These are phyloP conservation scores for Morone saxatilis DNA, from an alignment of 2,113 vertebrate species.

Conservation along the genomic window DNA sequence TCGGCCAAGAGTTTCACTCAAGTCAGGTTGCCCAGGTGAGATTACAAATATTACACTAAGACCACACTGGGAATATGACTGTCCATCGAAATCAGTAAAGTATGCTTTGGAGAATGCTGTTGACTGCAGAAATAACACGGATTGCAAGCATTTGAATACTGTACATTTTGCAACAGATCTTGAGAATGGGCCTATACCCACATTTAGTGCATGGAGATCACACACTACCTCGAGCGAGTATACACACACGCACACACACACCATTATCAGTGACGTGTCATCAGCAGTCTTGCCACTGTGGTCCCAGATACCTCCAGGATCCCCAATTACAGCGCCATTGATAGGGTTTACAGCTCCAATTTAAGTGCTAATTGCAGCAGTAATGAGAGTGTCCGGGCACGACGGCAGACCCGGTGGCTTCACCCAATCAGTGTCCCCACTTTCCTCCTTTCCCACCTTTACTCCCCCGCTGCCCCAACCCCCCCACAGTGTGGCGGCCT, in stretches of 20 bases:
- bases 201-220: background rate
- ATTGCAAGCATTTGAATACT: background rate
- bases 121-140: background rate
- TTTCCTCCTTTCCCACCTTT: conserved; percentile 44
- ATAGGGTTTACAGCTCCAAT: conserved; percentile 97
- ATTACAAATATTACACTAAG: background rate
- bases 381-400: conserved; percentile 96
- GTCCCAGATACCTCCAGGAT: conserved; percentile 93
- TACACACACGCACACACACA: conserved; percentile 26
- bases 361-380: conserved; percentile 98
- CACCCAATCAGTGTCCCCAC: conserved; percentile 91
- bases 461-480: background rate
- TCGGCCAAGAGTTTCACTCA: conserved; percentile 85
- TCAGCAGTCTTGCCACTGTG: conserved; percentile 86
- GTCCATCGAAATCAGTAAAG: background rate
- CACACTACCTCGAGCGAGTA: background rate
- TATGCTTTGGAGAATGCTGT: background rate
- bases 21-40: conserved; percentile 90
- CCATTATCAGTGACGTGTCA: conserved; percentile 83
- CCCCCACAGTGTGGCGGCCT: conserved; percentile 86
- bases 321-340: conserved; percentile 95
- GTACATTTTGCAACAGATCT: background rate
- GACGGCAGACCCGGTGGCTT: conserved; percentile 90
- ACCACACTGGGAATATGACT: background rate
- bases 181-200: conserved; percentile 2